Base-by-base conservation (phyloP, 2,888 invertebrate species). In the Diplolepis rosae region DNA sequence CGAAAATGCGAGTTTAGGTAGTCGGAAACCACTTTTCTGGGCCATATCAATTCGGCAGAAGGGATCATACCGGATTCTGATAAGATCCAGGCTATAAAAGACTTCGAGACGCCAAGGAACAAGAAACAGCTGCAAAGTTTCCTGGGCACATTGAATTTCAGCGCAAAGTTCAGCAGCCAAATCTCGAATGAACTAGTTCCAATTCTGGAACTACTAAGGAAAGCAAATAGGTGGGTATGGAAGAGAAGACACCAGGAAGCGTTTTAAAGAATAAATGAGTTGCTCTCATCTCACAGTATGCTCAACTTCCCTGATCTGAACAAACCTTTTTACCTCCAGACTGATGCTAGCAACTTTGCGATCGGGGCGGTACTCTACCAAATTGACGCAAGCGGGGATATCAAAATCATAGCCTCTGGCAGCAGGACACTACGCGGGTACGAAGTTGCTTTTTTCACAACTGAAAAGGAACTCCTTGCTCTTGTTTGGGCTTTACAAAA, bases 1-100 rank as follows among this genome's bases (percentile, higher is more conserved):
- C 90, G 9, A 90, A 84, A 42, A 88, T 86, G 80, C 90, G 85
- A 69, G 82, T 93, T 87, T 0, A 97, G 7, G 2, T 15, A 45
- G 4, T 32, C 42, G 7, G 50, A 51, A 24, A 56, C 61, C 2
- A 50, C 39, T 11, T 73, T 75, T n/a, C 22, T 75, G 24, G 73
- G 75, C 1, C 65, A 68, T 9, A 30, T 70, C 11, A 28, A 70
- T 4, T 61, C 68, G 0, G 32, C n/a, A 0, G 28, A 73, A 1
- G 76, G 75, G n/a, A 42, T 75, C 1, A 32, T 13, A 30, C 52
- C 70, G 11, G 70, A 74, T 22, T 48, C 70, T 13, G 65, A 70
- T 1, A 75, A 73, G 67, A 65, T 70, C 1, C 35, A 65, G 18
- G 65, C 69, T 0, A 74, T 72, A 2, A 45, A 42, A 0, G 32